Evolutionary conservation across 2,113 vertebrate genomes (phyloP).

Genomic region (Zosterops borbonicus): DNA sequence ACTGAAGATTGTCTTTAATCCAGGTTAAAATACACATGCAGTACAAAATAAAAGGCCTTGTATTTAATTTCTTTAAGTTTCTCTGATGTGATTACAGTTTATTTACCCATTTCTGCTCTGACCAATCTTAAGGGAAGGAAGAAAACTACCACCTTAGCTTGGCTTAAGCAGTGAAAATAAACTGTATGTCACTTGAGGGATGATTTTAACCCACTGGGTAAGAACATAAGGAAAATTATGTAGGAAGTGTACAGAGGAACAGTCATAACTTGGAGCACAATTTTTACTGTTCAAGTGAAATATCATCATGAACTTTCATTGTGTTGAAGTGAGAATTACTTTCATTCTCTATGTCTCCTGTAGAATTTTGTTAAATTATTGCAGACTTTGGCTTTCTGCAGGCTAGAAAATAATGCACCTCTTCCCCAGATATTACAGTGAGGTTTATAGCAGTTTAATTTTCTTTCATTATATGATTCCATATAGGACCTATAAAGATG

Average conservation of each 20-base stretch:
- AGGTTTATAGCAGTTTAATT: conserved; percentile 35
- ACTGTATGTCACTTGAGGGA: neutral
- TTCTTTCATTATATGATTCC: conserved; percentile 22
- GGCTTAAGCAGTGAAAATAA: neutral
- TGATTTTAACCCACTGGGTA: neutral
- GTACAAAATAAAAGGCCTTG: neutral
- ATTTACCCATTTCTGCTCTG: neutral
- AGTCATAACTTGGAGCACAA: neutral
- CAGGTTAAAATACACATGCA: neutral
- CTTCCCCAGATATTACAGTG: neutral
- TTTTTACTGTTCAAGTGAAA: neutral
- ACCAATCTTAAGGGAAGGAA: neutral
- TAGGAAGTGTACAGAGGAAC: neutral
- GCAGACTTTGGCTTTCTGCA: neutral
- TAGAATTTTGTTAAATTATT: conserved; percentile 14
- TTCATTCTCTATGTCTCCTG: neutral
- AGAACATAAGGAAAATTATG: neutral
- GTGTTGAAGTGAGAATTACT: conserved; percentile 6
- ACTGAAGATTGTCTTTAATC: neutral
- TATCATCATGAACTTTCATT: neutral
- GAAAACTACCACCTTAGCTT: neutral
- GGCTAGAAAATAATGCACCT: neutral
- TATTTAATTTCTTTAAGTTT: neutral
- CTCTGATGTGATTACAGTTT: neutral
- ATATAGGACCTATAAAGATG: conserved; percentile 14